Conservation (phyloP, 1,140 invertebrate species). For the Drosophila oshimai region DNA sequence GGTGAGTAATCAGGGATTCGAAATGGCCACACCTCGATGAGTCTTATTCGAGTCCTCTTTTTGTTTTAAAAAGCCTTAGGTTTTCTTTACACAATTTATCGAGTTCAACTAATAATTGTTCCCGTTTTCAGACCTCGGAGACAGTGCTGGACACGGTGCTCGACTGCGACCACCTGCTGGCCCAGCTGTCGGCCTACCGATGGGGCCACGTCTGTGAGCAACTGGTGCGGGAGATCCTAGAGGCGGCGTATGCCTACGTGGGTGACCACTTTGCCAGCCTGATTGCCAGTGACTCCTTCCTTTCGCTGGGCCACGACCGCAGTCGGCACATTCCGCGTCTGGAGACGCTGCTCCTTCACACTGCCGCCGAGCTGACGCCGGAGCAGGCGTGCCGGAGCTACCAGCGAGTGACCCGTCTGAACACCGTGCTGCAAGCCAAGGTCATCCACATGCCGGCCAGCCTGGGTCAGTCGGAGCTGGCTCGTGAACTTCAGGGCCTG, state of each 20-base stretch:
- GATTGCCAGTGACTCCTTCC: slow-evolving; percentile 86
- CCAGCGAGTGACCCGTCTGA: slow-evolving; percentile 81
- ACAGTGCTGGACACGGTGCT: slow-evolving; percentile 87
- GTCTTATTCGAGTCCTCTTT: too few relatives aligned
- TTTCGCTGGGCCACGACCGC: slow-evolving; percentile 86
- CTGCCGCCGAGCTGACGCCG: slow-evolving; percentile 86
- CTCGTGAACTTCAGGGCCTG: slow-evolving; percentile 69
- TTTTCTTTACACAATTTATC: too few relatives aligned
- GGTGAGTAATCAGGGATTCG: too few relatives aligned
- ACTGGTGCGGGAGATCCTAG: slow-evolving; percentile 87
- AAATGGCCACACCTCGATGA: too few relatives aligned
- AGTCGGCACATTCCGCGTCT: slow-evolving; percentile 87
- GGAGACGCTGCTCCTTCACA: slow-evolving; percentile 87
- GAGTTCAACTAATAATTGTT: too few relatives aligned
- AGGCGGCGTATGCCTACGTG: slow-evolving; percentile 86
- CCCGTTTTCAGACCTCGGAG: slow-evolving; percentile 84
- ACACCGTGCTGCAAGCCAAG: slow-evolving; percentile 76
- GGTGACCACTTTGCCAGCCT: slow-evolving; percentile 87
- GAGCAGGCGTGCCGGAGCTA: slow-evolving; percentile 90
- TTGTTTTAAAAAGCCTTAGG: too few relatives aligned
- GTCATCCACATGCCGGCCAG: slow-evolving; percentile 77
- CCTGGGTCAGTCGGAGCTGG: slow-evolving; percentile 60
- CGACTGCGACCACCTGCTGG: slow-evolving; percentile 88
- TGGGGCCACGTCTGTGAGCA: slow-evolving; percentile 89
- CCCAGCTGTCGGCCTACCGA: slow-evolving; percentile 87